Conservation (phyloP, 1,140 invertebrate genomes). For the Drosophila rufa region DNA sequence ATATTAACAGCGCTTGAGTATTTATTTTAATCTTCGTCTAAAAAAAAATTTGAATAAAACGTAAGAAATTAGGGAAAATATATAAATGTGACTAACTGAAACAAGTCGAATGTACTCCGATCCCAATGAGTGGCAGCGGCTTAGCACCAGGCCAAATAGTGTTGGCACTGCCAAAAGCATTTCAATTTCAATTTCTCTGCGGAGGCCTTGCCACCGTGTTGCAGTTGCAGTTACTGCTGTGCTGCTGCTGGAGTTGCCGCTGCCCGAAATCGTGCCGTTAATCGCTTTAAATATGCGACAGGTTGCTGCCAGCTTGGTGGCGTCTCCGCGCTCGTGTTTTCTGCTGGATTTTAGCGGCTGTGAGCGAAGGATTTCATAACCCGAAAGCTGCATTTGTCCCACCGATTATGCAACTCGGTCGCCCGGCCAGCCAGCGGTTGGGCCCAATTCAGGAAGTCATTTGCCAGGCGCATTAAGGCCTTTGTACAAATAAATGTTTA, state of each 20-base stretch:
- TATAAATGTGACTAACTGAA: too few species aligned
- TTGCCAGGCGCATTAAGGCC: slow-evolving; percentile 74
- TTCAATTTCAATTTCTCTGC: slow-evolving; percentile 77
- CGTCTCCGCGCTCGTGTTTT: slow-evolving; percentile 43
- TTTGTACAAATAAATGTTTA: slow-evolving; percentile 80
- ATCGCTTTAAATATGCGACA: slow-evolving; percentile 82
- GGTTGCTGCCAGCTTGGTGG: slow-evolving; percentile 72
- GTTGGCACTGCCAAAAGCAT: slow-evolving; percentile 79
- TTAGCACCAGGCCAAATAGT: slow-evolving; percentile 39
- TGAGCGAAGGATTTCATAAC: slow-evolving; percentile 82
- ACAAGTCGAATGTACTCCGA: slow-evolving; percentile 5
- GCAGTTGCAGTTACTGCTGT: slow-evolving; percentile 10
- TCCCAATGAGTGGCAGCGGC: slow-evolving; percentile 8
- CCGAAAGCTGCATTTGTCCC: slow-evolving; percentile 68
- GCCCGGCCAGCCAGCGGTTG: slow-evolving; percentile 15
- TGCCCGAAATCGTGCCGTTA: slow-evolving; percentile 74
- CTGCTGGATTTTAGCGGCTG: slow-evolving; percentile 35
- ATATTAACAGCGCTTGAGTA: too few species aligned
- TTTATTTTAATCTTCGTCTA: too few species aligned
- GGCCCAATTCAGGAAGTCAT: slow-evolving; percentile 77
- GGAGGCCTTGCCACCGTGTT: slow-evolving; percentile 49
- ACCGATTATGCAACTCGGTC: slow-evolving; percentile 75
- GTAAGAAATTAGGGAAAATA: too few species aligned
- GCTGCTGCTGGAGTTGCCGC: slow-evolving; percentile 14
- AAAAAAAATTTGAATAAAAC: too few species aligned